A percentile compares a stretch with the other conserved stretches of the same genome.
These are phyloP conservation scores for Nesidiocoris tenuis DNA, from an alignment of 2,888 invertebrate species.

Conservation along the genomic window DNA sequence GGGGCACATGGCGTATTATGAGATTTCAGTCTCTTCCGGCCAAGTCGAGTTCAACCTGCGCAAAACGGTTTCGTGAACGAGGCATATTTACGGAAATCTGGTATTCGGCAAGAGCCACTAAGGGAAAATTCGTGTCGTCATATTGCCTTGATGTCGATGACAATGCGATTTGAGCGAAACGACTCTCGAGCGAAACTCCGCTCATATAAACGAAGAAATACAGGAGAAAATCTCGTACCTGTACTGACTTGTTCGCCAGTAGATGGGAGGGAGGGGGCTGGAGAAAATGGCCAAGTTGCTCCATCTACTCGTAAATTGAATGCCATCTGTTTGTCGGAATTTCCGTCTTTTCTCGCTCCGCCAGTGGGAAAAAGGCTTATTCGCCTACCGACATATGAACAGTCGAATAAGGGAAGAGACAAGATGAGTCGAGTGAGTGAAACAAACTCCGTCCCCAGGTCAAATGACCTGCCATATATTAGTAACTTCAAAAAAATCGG, in stretches of 20 bases:
- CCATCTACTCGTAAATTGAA: conserved; percentile 38
- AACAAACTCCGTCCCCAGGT: no score
- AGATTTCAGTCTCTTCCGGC: no score
- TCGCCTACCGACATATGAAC: neutral
- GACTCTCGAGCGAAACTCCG: neutral
- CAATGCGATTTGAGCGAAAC: neutral
- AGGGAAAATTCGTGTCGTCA: neutral
- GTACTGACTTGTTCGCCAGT: neutral
- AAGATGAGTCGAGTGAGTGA: no score
- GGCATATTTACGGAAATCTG: no score
- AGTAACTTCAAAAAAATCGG: no score
- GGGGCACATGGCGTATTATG: no score
- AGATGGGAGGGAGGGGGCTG: neutral
- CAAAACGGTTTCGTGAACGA: no score
- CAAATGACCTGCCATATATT: no score
- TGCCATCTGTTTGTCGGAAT: conserved; percentile 38
- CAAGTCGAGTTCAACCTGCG: no score
- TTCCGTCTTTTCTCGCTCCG: neutral
- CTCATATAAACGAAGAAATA: neutral
- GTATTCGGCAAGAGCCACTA: neutral
- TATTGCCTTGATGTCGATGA: neutral
- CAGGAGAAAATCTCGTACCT: neutral
- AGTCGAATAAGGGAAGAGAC: neutral
- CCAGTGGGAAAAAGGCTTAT: neutral
- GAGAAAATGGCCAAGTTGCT: neutral